Conservation (phyloP, 1,140 invertebrate species). For the Phenacoccus solenopsis region DNA sequence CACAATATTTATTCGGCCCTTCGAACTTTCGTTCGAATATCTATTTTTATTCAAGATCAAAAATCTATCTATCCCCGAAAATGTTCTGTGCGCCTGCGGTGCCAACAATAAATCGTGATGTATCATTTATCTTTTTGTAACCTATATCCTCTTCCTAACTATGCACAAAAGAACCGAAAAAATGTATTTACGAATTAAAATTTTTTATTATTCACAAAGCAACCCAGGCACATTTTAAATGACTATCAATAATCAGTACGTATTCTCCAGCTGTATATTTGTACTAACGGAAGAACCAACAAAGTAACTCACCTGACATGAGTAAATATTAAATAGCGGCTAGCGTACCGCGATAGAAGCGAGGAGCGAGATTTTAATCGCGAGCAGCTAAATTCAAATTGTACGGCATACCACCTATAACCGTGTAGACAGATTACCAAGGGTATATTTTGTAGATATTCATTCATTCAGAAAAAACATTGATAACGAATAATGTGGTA, state of each 20-base stretch:
- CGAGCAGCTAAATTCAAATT: not conserved
- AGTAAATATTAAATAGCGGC: not conserved
- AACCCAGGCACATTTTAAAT: not conserved
- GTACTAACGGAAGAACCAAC: not conserved
- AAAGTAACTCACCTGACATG: not conserved
- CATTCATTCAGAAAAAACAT: not conserved
- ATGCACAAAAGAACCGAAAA: too few relatives aligned
- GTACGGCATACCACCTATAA: not conserved
- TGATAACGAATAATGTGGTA: not conserved
- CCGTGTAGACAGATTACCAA: not conserved
- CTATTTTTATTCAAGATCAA: too few relatives aligned
- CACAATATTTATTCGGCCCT: too few relatives aligned
- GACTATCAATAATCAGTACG: not conserved
- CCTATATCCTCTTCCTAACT: too few relatives aligned
- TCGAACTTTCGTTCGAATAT: too few relatives aligned
- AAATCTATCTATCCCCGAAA: too few relatives aligned
- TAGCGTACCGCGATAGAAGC: too few relatives aligned
- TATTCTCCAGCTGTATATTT: not conserved
- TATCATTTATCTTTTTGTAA: too few relatives aligned
- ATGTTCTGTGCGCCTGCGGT: too few relatives aligned
- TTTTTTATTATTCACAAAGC: too few relatives aligned
- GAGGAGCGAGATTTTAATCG: not conserved
- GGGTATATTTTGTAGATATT: conserved; percentile 3
- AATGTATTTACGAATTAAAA: too few relatives aligned
- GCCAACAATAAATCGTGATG: too few relatives aligned